Conservation (phyloP, 2,888 invertebrate species). For the Bombylius discolor region DNA sequence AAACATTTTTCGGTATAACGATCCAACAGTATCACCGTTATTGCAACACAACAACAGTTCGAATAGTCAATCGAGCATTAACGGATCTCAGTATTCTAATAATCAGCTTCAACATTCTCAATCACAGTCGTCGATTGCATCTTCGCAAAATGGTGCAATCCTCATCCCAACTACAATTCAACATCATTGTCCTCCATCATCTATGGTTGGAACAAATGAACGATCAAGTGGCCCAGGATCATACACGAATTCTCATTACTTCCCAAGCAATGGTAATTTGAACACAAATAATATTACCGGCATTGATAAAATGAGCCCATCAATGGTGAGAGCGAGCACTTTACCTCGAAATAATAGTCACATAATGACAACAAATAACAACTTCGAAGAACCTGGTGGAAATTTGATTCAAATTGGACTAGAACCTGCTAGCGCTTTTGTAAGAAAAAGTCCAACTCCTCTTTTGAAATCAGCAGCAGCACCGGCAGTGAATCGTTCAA, state of each 20-base stretch:
- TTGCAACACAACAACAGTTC: slow-evolving; percentile 28
- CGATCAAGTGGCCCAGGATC: slow-evolving; percentile 12
- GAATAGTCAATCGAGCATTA: slow-evolving; percentile 31
- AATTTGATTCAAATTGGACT: slow-evolving; percentile 50
- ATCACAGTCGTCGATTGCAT: slow-evolving; percentile 35
- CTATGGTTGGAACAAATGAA: slow-evolving; percentile 27
- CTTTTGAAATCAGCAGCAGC: slow-evolving; percentile 31
- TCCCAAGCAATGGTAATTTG: slow-evolving; percentile 24
- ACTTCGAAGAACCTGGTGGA: slow-evolving; percentile 40
- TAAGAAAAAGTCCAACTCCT: slow-evolving; percentile 37
- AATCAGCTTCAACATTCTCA: slow-evolving; percentile 31
- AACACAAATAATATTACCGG: slow-evolving; percentile 21
- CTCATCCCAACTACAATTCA: slow-evolving; percentile 23
- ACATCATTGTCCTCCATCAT: slow-evolving; percentile 30
- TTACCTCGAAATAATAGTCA: slow-evolving; percentile 53
- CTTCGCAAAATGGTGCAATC: slow-evolving; percentile 22
- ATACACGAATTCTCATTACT: slow-evolving; percentile 16
- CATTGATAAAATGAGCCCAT: slow-evolving; percentile 25
- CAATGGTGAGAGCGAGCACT: slow-evolving; percentile 47
- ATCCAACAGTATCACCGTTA: slow-evolving; percentile 35
- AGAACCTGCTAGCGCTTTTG: slow-evolving; percentile 44
- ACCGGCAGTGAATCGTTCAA: neutral
- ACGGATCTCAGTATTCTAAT: slow-evolving; percentile 20
- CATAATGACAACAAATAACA: slow-evolving; percentile 35
- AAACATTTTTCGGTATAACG: slow-evolving; percentile 37